phyloP scores from a whole-genome alignment of 2,888 invertebrate genomes.

The Cephus nigrinus region DNA sequence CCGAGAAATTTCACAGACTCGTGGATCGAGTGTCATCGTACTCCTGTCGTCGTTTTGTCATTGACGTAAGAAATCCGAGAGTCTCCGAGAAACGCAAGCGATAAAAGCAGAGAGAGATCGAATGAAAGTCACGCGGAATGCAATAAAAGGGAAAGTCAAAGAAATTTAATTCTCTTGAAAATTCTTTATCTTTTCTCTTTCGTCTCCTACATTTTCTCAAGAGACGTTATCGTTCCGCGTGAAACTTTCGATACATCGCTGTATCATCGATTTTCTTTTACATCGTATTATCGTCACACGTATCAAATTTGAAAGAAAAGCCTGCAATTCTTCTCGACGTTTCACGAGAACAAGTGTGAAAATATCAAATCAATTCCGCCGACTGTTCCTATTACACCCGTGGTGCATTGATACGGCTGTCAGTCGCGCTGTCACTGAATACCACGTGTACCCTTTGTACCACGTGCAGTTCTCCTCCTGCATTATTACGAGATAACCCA shows the following conservation, averaged over 20 bases:
- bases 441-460: background rate
- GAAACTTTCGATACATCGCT: too few species aligned
- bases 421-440: background rate
- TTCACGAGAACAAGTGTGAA: background rate
- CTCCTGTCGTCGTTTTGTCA: background rate
- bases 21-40: background rate
- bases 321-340: background rate
- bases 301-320: background rate
- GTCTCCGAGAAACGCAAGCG: background rate
- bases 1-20: background rate
- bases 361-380: background rate
- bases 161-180: background rate
- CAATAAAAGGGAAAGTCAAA: background rate
- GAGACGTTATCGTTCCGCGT: background rate
- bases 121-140: too few species aligned
- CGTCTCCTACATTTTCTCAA: background rate
- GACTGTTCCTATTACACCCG: background rate
- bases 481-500: background rate
- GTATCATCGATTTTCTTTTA: too few species aligned
- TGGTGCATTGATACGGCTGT: background rate
- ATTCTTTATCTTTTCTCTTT: background rate
- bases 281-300: too few species aligned
- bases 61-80: background rate
- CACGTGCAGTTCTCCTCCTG: background rate
- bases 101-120: too few species aligned